Base-by-base conservation (phyloP, 2,888 invertebrate species). In the Cheilosia vernalis region DNA sequence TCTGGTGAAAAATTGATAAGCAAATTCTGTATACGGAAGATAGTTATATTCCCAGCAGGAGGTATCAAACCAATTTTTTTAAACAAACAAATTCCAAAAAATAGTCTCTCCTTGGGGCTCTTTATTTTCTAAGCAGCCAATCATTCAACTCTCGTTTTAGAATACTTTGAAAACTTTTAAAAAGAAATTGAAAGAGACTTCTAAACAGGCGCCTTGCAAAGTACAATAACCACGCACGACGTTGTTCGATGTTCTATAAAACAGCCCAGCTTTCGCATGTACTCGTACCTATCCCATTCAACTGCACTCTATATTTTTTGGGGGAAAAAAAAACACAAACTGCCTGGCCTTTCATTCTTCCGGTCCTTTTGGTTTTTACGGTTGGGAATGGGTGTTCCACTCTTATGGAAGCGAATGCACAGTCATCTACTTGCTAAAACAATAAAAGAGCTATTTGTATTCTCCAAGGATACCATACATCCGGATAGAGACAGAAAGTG, bases 361-460 rank as follows among this genome's bases (percentile, higher is more conserved):
- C 53, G 58, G 58, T 79, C 42, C 42, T 53, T 66, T 73, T 53
- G 47, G n/a, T 4, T 47, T n/a, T n/a, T 13, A 42, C 27, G 19
- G 40, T 27, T 42, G 1, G 15, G 15, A 33, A 30, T 33, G 44
- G 4, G 15, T 40, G 40, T 60, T 61, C 76, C 42, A 49, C 30
- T 55, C 53, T 21, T 40, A 15, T 4, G 30, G 33, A 66, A 74
- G 53, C 21, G 58, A 69, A 63, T 56, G 60, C 47, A 49, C 15
- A 63, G 37, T 15, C 17, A 30, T 60, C 30, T 30, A 19, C 19
- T 27, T 51, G 55, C 37, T 61, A 53, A 77, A 33, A 69, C 77
- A 77, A 79, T 70, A 72, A 79, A 72, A 64, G 19, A 30, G 40
- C 27, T 79, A 64, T 70, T 79, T 56, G 63, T 78, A 78, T 79